Conservation (phyloP, 2,797 vertebrate species). For the Mus caroli region DNA sequence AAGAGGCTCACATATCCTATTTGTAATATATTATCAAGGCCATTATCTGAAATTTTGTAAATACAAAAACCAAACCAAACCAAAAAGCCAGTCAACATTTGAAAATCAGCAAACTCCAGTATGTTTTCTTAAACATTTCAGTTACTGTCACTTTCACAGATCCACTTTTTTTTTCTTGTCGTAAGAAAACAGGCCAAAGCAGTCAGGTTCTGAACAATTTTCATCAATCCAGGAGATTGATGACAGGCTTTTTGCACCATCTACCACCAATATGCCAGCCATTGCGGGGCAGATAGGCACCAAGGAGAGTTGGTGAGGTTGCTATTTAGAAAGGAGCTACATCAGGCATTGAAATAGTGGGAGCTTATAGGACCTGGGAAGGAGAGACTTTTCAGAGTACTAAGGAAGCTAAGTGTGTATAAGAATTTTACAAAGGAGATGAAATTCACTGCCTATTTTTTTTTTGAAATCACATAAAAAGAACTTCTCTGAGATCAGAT, state of each 20-base stretch:
- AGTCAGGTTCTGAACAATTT: conserved; percentile 69
- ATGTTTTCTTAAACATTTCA: conserved; percentile 79
- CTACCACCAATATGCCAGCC: conserved; percentile 72
- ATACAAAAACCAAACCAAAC: background rate
- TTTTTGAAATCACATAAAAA: conserved; percentile 26
- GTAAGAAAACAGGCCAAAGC: conserved; percentile 59
- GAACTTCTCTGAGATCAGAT: background rate
- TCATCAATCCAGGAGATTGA: conserved; percentile 75
- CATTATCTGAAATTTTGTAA: conserved; percentile 40
- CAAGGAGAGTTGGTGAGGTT: background rate
- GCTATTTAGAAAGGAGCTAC: conserved; percentile 55
- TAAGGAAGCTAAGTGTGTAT: background rate
- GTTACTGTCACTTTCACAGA: conserved; percentile 31
- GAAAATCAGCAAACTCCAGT: conserved; percentile 45
- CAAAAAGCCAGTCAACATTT: background rate
- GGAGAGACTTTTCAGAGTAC: background rate
- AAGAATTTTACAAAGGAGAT: background rate
- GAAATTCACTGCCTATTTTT: conserved; percentile 17
- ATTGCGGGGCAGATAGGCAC: conserved; percentile 50
- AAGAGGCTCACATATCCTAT: conserved; percentile 8
- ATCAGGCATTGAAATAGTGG: background rate
- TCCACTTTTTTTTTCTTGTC: background rate
- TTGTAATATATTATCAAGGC: conserved; percentile 45
- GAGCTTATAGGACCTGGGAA: background rate
- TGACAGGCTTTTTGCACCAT: conserved; percentile 63